Evolutionary conservation across 1,140 invertebrate species (phyloP).

Genomic region (Caenorhabditis latens): DNA sequence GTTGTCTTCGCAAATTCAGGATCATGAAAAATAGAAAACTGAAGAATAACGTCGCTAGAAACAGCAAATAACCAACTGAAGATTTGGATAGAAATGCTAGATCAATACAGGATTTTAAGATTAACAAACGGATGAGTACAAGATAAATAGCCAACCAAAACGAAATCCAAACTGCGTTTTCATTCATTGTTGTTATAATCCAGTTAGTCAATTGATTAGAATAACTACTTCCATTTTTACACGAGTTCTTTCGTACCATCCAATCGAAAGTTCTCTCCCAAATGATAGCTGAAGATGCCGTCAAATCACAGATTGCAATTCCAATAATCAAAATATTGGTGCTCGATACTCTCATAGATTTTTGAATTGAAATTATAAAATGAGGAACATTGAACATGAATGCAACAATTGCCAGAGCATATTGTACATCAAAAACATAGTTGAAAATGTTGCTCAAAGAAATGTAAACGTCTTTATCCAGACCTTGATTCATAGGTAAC

Average conservation of each 20-base stretch:
- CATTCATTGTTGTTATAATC: neutral
- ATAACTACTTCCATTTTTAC: neutral
- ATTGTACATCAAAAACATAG: neutral
- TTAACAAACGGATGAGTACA: neutral
- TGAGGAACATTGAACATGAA: neutral
- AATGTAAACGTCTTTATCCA: neutral
- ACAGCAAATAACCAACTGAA: neutral
- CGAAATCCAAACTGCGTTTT: neutral
- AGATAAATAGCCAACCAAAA: neutral
- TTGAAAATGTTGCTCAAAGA: neutral
- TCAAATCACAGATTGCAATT: neutral
- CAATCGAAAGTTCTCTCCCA: neutral
- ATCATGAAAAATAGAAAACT: neutral
- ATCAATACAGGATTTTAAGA: neutral
- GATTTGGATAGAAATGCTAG: neutral
- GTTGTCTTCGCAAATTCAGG: neutral
- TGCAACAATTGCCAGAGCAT: neutral
- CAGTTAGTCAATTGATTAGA: neutral
- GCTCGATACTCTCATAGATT: neutral
- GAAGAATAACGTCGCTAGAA: neutral
- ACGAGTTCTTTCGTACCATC: neutral
- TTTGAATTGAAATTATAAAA: neutral
- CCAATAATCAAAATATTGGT: neutral
- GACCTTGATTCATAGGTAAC: slow-evolving; percentile 11
- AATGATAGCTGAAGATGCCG: neutral